Evolutionary conservation across 2,113 vertebrate genomes (phyloP), one percentile per base, ranked within the genome.

Genomic region (Xenus cinereus): DNA sequence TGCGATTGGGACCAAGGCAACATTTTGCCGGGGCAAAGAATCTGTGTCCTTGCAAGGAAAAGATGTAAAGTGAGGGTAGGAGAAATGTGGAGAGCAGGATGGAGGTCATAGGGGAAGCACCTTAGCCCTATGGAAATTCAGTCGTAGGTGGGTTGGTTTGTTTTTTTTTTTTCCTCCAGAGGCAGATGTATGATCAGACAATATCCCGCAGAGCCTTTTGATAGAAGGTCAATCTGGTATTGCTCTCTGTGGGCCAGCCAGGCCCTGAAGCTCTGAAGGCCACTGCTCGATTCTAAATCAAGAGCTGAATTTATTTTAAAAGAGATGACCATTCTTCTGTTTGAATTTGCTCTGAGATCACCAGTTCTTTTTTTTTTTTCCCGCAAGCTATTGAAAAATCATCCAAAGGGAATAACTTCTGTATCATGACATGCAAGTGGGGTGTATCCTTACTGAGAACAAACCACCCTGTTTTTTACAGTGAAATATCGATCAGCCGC

Each of bases 81-180:
- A 84, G 45, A 54, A 51, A 45, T 9, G 7, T 5, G 12, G 28
- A 82, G 15, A 72, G 54, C 27, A 30, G 57, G 71, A 71, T 35
- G 19, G 33, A 51, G 56, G 56, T n/a, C 1, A 5, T 12, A 6
- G 30, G 27, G 39, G 50, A 35, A 91, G 35, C 39, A 76, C 20
- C 7, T 14, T 46, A 16, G 45, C n/a, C 43, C 17, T 33, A 2
- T 4, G 7, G 33, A 30, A 86, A 84, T 62, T 73, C 18, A 62
- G 39, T 37, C 3, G 2, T 16, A 19, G 71, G 22, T 35, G 48
- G 13, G 1, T 1, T 48, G 51, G 14, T 2, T 33, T 67, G 50
- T 39, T n/a, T 23, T 2, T 5, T 14, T 39, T 35, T 35, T 2
- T 6, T 14, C 14, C 14, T 1, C 8, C 4, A 4, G 21, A 37